Evolutionary conservation across 2,113 vertebrate species (phyloP).

Genomic region (Anthoscopus minutus): DNA sequence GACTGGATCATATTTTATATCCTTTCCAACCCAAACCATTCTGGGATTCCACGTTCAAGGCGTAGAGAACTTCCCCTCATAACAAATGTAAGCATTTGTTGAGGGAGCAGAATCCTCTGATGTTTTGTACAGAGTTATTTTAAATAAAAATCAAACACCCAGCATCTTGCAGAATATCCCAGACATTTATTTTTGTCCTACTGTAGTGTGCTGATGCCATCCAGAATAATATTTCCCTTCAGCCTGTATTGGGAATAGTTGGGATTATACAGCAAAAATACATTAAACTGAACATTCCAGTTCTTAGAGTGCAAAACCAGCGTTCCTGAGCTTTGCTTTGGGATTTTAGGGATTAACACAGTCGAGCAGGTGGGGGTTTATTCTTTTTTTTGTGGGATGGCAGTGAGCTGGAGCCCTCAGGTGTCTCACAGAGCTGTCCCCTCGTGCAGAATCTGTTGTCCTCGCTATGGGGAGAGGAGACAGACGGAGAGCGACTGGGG

Average conservation of each 20-base stretch:
- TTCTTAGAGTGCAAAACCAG: fast-evolving
- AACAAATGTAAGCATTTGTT: fast-evolving
- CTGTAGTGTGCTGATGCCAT: neutral
- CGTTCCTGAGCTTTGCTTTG: neutral
- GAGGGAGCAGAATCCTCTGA: neutral
- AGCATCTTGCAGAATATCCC: neutral
- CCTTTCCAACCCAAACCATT: neutral
- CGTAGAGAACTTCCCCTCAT: neutral
- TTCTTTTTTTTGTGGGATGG: fast-evolving
- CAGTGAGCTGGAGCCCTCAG: fast-evolving
- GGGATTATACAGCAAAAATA: neutral
- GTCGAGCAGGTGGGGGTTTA: fast-evolving
- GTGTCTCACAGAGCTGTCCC: neutral
- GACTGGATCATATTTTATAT: neutral
- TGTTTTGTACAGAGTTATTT: neutral
- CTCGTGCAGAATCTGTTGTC: slow-evolving; percentile 89
- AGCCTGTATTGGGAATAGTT: neutral
- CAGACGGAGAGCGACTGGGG: slow-evolving; percentile 97
- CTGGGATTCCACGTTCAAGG: neutral
- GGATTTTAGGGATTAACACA: too few species aligned
- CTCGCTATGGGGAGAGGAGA: slow-evolving; percentile 94
- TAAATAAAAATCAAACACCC: neutral
- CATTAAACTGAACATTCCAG: fast-evolving
- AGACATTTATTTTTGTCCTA: neutral
- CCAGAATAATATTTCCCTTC: neutral